Percentiles rank a stretch among this genome's conserved stretches.
Evolutionary conservation across 2,888 invertebrate species (phyloP).

Genomic region (Calliphora vomitoria): DNA sequence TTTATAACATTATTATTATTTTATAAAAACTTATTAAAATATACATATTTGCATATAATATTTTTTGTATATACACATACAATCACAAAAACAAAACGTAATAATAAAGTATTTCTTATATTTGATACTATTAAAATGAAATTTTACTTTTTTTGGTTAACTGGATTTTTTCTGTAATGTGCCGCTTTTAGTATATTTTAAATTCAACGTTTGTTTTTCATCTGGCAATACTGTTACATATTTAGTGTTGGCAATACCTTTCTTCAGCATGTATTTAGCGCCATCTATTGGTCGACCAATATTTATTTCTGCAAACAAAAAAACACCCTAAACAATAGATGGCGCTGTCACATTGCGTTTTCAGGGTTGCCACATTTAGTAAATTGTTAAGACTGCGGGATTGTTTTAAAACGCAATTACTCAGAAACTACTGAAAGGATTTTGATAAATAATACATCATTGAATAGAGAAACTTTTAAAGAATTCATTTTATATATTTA

Average conservation of each 20-base stretch:
- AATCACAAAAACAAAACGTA: constrained; percentile 72
- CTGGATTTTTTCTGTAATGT: background rate
- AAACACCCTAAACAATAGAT: background rate
- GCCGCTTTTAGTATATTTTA: background rate
- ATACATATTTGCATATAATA: constrained; percentile 64
- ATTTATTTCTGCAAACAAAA: background rate
- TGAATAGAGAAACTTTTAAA: background rate
- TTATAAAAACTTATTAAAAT: constrained; percentile 71
- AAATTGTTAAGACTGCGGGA: background rate
- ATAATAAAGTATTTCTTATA: constrained; percentile 76
- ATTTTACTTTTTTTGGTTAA: background rate
- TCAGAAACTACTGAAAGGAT: background rate
- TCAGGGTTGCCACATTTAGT: background rate
- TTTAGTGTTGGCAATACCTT: background rate
- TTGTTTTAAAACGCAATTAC: background rate
- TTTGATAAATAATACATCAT: background rate
- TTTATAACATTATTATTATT: constrained; percentile 62
- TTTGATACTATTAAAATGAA: constrained; percentile 75
- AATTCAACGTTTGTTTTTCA: background rate
- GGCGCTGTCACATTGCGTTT: background rate
- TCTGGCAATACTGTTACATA: background rate
- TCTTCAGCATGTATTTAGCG: background rate
- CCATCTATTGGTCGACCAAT: background rate
- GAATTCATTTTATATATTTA: too few relatives aligned
- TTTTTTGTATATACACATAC: constrained; percentile 77